phyloP scores from a whole-genome alignment of 2,888 invertebrate genomes.

The Cephus pulcher region DNA sequence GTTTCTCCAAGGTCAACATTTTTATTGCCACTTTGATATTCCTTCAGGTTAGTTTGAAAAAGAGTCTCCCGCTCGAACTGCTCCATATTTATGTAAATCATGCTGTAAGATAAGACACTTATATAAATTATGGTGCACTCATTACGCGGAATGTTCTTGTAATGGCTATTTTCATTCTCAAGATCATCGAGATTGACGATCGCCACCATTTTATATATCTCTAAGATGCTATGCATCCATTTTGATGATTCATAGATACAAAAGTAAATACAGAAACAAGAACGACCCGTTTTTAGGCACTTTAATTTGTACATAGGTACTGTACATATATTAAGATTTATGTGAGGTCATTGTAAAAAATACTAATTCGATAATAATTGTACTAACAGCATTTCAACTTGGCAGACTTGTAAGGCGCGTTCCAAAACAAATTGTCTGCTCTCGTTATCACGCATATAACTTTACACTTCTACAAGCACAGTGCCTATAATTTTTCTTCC shows the following conservation, averaged over 20 bases:
- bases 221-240: not conserved
- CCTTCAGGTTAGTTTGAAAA: not conserved
- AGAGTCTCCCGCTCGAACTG: not conserved
- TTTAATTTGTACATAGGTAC: conserved; percentile 50
- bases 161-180: conserved; percentile 5
- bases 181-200: conserved; percentile 9
- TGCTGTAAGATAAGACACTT: conserved; percentile 38
- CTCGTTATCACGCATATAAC: not conserved
- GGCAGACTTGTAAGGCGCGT: not conserved
- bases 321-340: conserved; percentile 47
- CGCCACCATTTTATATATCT: conserved; percentile 4
- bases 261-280: not conserved
- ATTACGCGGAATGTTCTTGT: conserved; percentile 34
- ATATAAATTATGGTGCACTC: conserved; percentile 27
- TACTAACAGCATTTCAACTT: conserved; percentile 19
- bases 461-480: not conserved
- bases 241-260: not conserved
- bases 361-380: conserved; percentile 39
- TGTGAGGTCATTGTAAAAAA: conserved; percentile 40
- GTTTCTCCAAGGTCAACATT: not conserved
- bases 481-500: not conserved
- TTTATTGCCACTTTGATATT: not conserved
- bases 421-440: not conserved
- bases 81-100: conserved; percentile 31
- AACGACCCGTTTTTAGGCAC: not conserved